These are phyloP conservation scores for Hermaeophaga mercurialis DNA, from an alignment of 2,888 invertebrate species.

Conservation along the genomic window DNA sequence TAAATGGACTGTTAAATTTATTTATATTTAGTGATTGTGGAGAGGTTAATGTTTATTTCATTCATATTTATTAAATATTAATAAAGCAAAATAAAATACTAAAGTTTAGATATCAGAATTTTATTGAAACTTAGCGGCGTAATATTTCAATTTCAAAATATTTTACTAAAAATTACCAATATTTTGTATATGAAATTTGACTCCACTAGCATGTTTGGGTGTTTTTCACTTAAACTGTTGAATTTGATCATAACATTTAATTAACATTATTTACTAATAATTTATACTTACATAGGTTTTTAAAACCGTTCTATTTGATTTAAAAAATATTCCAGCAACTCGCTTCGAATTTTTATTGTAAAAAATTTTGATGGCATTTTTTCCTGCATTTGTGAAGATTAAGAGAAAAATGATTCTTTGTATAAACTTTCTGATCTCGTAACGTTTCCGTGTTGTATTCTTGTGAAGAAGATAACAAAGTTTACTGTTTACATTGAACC, in stretches of 20 bases:
- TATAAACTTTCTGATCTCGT: neutral
- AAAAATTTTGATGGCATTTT: neutral
- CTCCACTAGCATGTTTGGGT: too few relatives aligned
- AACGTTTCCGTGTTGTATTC: neutral
- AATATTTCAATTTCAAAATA: too few relatives aligned
- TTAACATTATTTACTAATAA: too few relatives aligned
- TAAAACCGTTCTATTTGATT: neutral
- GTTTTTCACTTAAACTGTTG: too few relatives aligned
- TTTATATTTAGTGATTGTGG: neutral
- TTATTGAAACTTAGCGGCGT: too few relatives aligned
- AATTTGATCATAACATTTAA: too few relatives aligned
- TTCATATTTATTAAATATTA: neutral
- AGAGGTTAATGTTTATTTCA: neutral
- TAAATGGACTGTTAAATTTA: neutral
- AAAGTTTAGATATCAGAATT: neutral
- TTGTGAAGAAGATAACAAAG: neutral
- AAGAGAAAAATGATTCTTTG: neutral
- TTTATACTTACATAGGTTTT: conserved; percentile 10
- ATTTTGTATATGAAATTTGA: too few relatives aligned
- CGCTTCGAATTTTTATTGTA: too few relatives aligned
- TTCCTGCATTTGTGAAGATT: neutral
- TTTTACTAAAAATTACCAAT: too few relatives aligned
- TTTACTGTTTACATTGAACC: conserved; percentile 1
- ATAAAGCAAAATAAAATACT: neutral
- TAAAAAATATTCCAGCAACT: neutral